Conservation (phyloP, 92 coral and sea anemone genomes). For the Bergia puertoricense region DNA sequence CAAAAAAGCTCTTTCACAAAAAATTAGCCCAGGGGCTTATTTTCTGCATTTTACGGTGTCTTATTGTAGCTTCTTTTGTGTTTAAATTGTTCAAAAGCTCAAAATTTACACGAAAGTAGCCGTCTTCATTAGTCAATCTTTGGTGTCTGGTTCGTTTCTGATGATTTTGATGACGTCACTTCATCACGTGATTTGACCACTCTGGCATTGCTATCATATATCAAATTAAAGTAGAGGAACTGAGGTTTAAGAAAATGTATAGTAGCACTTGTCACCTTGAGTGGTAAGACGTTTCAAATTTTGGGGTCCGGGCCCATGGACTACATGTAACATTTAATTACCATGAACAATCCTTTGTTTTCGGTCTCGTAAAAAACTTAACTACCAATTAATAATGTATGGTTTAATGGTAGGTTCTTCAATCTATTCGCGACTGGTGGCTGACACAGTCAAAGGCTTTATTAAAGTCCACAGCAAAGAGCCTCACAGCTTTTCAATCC, state of each 20-base stretch:
- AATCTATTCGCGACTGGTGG: too few relatives aligned
- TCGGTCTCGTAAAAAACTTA: too few relatives aligned
- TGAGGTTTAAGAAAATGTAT: constrained; percentile 29
- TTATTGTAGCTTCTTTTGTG: neutral
- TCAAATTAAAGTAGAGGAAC: constrained; percentile 35
- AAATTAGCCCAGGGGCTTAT: too few relatives aligned
- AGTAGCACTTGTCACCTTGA: neutral
- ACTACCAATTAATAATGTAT: too few relatives aligned
- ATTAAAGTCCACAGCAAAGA: too few relatives aligned
- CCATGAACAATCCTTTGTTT: too few relatives aligned
- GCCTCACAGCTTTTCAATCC: too few relatives aligned
- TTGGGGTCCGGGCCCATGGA: constrained; percentile 33
- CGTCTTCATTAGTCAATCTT: constrained; percentile 25
- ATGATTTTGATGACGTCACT: neutral
- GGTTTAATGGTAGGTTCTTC: too few relatives aligned
- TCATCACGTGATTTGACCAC: constrained; percentile 38
- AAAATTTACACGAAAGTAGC: constrained; percentile 10
- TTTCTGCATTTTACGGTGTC: neutral
- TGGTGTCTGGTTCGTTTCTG: constrained; percentile 29
- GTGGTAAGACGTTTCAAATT: neutral
- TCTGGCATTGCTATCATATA: constrained; percentile 36
- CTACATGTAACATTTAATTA: neutral
- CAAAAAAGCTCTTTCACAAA: too few relatives aligned
- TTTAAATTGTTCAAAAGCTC: constrained; percentile 20
- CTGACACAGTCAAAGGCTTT: too few relatives aligned